Conservation (phyloP, 1,140 invertebrate species). For the Ips typographus region DNA sequence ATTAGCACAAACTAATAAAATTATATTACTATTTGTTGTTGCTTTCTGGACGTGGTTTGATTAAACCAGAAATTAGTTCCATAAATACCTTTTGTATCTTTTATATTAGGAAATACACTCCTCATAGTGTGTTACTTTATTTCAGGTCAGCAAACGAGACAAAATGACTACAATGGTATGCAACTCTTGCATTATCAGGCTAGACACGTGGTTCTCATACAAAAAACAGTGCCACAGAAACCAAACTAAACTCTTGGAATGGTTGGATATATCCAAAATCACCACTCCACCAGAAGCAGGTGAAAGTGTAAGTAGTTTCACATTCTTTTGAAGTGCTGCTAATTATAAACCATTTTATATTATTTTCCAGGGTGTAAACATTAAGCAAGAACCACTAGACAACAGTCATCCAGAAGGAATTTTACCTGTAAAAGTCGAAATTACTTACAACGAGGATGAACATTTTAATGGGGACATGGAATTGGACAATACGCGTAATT, state of each 20-base stretch:
- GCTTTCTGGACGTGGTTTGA: too few species aligned
- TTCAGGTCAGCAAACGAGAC: constrained; percentile 58
- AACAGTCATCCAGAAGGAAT: neutral
- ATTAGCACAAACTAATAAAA: too few species aligned
- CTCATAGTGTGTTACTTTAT: neutral
- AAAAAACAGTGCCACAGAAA: constrained; percentile 58
- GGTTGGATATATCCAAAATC: constrained; percentile 47
- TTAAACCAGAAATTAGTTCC: too few species aligned
- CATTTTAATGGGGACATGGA: constrained; percentile 3
- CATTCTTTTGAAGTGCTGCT: neutral
- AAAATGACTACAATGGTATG: constrained; percentile 59
- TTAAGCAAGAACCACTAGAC: constrained; percentile 29
- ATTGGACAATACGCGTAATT: neutral
- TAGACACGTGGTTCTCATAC: constrained; percentile 59
- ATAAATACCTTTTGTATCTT: too few species aligned
- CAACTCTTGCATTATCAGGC: constrained; percentile 58
- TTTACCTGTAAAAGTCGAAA: constrained; percentile 20
- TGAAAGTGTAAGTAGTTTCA: constrained; percentile 36
- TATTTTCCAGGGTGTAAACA: constrained; percentile 1
- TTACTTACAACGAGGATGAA: neutral
- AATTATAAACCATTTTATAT: constrained; percentile 4
- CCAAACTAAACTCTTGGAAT: constrained; percentile 58
- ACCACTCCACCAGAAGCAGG: constrained; percentile 19
- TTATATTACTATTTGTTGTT: too few species aligned
- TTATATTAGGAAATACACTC: too few species aligned